A percentile compares a stretch with the other conserved stretches of the same genome.
Conservation (phyloP, 2,797 vertebrate species). For the Falco peregrinus region DNA sequence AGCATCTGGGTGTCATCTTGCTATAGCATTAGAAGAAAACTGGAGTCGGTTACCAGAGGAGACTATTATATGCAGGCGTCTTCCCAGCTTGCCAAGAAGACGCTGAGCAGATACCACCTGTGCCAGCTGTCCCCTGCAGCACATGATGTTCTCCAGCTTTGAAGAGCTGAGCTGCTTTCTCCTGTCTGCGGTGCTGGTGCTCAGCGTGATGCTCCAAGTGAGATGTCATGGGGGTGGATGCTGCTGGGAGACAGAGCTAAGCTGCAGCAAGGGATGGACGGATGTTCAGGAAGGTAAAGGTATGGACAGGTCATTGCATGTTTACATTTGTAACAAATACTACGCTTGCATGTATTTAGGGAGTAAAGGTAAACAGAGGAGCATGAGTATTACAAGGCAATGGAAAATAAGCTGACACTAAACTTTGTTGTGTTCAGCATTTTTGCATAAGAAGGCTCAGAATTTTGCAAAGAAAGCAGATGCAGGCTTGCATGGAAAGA, state of each 20-base stretch:
- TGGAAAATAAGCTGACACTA: neutral
- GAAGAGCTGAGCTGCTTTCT: neutral
- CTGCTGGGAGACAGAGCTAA: accelerated
- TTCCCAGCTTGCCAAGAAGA: neutral
- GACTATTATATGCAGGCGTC: too few species aligned
- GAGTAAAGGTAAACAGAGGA: neutral
- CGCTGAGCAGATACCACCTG: neutral
- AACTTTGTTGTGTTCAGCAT: neutral
- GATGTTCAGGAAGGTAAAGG: neutral
- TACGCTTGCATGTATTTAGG: neutral
- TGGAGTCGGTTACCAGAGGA: neutral
- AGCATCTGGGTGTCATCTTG: neutral
- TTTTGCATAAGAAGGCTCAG: neutral
- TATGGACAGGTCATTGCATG: neutral
- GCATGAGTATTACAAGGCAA: neutral
- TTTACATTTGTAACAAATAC: neutral
- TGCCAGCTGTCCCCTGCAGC: neutral
- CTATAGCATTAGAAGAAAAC: neutral
- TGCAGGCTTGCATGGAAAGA: neutral
- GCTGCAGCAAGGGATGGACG: neutral
- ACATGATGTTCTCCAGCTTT: neutral
- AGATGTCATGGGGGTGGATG: neutral
- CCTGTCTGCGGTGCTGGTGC: neutral
- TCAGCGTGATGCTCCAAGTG: neutral
- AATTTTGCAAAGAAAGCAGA: neutral